Conservation (phyloP, 2,113 vertebrate species). For the Chrysochloris asiatica region DNA sequence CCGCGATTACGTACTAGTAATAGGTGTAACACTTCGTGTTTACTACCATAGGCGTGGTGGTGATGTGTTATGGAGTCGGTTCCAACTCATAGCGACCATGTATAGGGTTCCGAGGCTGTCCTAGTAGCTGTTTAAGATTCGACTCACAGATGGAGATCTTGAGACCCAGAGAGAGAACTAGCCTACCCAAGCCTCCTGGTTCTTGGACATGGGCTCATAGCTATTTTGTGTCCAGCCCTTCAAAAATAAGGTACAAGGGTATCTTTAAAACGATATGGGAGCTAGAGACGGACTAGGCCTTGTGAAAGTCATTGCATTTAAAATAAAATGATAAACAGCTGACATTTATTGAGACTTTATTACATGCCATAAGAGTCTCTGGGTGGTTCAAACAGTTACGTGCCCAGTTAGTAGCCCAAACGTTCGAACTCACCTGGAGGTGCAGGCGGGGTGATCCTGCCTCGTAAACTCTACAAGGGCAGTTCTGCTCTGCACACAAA, state of each 20-base stretch:
- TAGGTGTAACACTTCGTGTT: not conserved
- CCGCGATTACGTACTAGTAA: not conserved
- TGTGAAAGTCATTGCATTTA: not conserved
- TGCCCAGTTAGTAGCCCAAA: not conserved
- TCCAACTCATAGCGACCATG: too few species aligned
- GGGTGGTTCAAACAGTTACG: not conserved
- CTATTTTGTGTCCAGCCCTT: not conserved
- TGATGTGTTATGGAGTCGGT: too few species aligned
- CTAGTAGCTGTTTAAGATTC: not conserved
- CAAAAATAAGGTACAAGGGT: not conserved
- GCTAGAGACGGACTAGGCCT: not conserved
- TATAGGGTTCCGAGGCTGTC: too few species aligned
- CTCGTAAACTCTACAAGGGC: not conserved
- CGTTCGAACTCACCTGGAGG: not conserved
- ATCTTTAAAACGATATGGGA: not conserved
- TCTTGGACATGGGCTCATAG: not conserved
- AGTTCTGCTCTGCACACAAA: not conserved
- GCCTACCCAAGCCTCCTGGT: not conserved
- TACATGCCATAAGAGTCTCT: not conserved
- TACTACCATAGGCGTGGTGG: rapidly evolving
- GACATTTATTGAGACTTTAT: slow-evolving; percentile 16
- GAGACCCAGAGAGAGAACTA: not conserved
- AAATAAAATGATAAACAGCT: not conserved
- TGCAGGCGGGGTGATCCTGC: too few species aligned
- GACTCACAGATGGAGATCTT: not conserved